A percentile compares a stretch with the other conserved stretches of the same genome.
These are phyloP conservation scores for Seriola aureovittata DNA, from an alignment of 2,113 vertebrate species.

Conservation along the genomic window DNA sequence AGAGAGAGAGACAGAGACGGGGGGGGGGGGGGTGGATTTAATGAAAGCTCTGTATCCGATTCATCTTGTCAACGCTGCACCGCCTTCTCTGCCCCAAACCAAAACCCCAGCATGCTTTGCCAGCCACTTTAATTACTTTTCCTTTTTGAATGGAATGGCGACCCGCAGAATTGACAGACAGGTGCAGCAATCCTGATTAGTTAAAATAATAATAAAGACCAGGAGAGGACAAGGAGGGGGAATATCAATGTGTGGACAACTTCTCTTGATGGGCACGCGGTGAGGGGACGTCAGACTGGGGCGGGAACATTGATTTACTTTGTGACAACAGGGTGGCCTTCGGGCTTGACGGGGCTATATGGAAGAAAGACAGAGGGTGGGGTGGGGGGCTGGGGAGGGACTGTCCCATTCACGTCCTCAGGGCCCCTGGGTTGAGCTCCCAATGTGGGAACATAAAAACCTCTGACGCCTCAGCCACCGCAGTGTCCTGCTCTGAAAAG, in stretches of 20 bases:
- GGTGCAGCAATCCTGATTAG: slow-evolving; percentile 83
- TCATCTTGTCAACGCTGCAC: slow-evolving; percentile 79
- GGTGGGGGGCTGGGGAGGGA: not conserved
- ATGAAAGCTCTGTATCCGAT: slow-evolving; percentile 80
- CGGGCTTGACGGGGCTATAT: slow-evolving; percentile 61
- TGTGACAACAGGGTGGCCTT: slow-evolving; percentile 78
- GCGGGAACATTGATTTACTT: slow-evolving; percentile 80
- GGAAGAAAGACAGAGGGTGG: slow-evolving; percentile 36
- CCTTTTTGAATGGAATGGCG: slow-evolving; percentile 64
- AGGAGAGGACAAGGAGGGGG: slow-evolving; percentile 51
- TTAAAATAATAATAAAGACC: slow-evolving; percentile 83
- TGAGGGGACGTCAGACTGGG: slow-evolving; percentile 63
- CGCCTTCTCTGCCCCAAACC: slow-evolving; percentile 75
- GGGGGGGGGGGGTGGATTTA: slow-evolving; percentile 62
- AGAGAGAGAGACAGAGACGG: not conserved
- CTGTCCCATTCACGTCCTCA: slow-evolving; percentile 54
- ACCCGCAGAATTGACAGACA: slow-evolving; percentile 79
- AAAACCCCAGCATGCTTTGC: slow-evolving; percentile 80
- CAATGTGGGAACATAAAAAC: slow-evolving; percentile 37
- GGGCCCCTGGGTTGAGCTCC: slow-evolving; percentile 49
- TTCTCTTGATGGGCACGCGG: slow-evolving; percentile 64
- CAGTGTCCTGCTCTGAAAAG: slow-evolving; percentile 50
- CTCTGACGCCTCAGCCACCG: slow-evolving; percentile 65
- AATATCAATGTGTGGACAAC: slow-evolving; percentile 64
- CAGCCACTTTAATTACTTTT: slow-evolving; percentile 82